A percentile compares a stretch with the other conserved stretches of the same genome.
phyloP scores from a whole-genome alignment of 2,888 invertebrate species.

The Drosophila setosimentum region DNA sequence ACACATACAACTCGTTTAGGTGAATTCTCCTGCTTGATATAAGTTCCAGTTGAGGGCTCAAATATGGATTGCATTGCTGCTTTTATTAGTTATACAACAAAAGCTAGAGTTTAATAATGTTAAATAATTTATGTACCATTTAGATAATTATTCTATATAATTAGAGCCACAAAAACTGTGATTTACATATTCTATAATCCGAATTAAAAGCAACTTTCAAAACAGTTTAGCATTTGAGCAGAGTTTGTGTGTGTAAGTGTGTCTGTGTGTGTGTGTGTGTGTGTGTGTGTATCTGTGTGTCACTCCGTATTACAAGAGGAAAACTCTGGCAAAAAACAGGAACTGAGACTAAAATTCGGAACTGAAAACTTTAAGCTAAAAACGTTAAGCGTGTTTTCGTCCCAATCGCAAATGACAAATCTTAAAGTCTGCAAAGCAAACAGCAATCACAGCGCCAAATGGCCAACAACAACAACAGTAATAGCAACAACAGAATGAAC shows the following conservation, averaged over 20 bases:
- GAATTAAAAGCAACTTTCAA: conserved; percentile 20
- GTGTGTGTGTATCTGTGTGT: conserved; percentile 20
- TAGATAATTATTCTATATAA: background rate
- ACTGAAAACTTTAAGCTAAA: conserved; percentile 43
- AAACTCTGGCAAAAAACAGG: conserved; percentile 9
- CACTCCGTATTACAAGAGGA: conserved; percentile 31
- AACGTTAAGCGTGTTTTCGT: conserved; percentile 32
- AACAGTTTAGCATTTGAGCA: conserved; percentile 3
- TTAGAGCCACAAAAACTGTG: background rate
- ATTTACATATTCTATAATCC: background rate
- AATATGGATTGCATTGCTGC: conserved; percentile 8
- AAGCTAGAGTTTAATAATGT: background rate
- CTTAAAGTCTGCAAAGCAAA: conserved; percentile 53
- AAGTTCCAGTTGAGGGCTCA: conserved; percentile 5
- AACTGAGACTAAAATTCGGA: conserved; percentile 1
- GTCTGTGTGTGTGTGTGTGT: conserved; percentile 6
- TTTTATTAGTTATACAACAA: background rate
- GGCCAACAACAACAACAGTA: conserved; percentile 18
- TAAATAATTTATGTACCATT: background rate
- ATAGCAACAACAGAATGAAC: background rate
- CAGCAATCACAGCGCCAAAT: conserved; percentile 45
- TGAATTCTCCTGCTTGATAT: background rate
- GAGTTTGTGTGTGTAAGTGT: conserved; percentile 9
- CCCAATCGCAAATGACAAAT: conserved; percentile 70
- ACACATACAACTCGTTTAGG: background rate